A percentile compares a stretch with the other conserved stretches of the same genome.
phyloP scores from a whole-genome alignment of 2,797 vertebrate genomes.

The Iguana delicatissima region DNA sequence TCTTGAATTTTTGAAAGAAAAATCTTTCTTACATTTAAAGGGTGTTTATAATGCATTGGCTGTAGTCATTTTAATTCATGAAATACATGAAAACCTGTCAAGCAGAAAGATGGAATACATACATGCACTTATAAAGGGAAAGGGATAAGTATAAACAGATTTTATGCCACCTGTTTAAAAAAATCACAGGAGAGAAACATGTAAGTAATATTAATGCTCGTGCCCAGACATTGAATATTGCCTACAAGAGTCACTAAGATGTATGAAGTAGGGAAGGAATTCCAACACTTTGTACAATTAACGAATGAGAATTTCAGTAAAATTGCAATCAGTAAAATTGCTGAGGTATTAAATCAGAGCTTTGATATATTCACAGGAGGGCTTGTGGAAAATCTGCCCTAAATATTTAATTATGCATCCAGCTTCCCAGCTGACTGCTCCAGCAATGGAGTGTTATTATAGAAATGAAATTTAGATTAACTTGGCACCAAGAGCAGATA shows the following conservation, averaged over 20 bases:
- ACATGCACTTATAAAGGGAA: background rate
- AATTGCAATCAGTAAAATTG: constrained; percentile 20
- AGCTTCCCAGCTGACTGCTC: constrained; percentile 37
- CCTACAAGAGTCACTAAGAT: background rate
- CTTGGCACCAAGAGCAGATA: constrained; percentile 27
- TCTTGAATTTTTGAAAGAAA: background rate
- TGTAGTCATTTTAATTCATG: too few species aligned
- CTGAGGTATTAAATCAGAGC: constrained; percentile 11
- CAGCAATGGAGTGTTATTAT: constrained; percentile 19
- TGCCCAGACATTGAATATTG: accelerated
- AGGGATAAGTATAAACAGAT: background rate
- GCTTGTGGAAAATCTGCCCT: constrained; percentile 19
- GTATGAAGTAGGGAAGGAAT: background rate
- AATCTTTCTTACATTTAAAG: background rate
- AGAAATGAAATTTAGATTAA: constrained; percentile 48
- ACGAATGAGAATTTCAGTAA: constrained; percentile 15
- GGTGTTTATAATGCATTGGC: background rate
- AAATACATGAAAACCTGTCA: background rate
- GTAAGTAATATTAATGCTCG: background rate
- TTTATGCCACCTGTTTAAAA: background rate
- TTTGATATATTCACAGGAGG: constrained; percentile 7
- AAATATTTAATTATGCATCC: constrained; percentile 35
- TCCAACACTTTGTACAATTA: constrained; percentile 22
- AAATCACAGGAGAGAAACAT: background rate
- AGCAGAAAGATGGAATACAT: background rate